Evolutionary conservation across 2,797 vertebrate genomes (phyloP).

Genomic region (Diplodus puntazzo): DNA sequence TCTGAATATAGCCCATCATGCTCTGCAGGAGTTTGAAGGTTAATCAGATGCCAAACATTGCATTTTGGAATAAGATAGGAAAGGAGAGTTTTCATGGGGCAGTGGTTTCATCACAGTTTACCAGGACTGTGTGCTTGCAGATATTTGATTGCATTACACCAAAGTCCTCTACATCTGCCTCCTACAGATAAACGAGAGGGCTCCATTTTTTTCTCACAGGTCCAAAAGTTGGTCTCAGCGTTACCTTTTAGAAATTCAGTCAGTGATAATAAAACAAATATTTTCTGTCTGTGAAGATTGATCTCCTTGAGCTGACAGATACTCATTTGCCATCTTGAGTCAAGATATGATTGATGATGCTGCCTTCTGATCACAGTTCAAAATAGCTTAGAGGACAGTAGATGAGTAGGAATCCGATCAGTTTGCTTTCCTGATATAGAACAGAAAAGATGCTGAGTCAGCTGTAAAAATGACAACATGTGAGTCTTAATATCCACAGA

Average conservation of each 20-base stretch:
- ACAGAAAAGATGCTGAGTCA: constrained; percentile 10
- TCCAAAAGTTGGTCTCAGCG: not conserved
- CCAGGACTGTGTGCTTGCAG: not conserved
- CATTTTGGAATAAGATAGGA: not conserved
- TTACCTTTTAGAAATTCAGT: not conserved
- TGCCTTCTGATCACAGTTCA: not conserved
- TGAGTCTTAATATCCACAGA: not conserved
- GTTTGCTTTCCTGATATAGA: not conserved
- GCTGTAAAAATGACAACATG: not conserved
- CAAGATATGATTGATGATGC: not conserved
- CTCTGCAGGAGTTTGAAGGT: not conserved
- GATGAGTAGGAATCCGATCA: not conserved
- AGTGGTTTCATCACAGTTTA: not conserved
- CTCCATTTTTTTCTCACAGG: not conserved
- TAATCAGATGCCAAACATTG: not conserved
- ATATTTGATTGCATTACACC: not conserved
- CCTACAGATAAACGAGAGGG: not conserved
- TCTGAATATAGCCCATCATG: not conserved
- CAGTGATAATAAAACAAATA: not conserved
- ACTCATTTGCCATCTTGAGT: not conserved
- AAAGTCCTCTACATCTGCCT: not conserved
- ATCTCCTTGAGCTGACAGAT: not conserved
- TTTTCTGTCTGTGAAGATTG: not conserved
- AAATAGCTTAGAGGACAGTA: not conserved
- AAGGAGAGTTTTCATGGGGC: not conserved